Conservation (phyloP, 2,888 invertebrate genomes). For the Bellardia pandia region DNA sequence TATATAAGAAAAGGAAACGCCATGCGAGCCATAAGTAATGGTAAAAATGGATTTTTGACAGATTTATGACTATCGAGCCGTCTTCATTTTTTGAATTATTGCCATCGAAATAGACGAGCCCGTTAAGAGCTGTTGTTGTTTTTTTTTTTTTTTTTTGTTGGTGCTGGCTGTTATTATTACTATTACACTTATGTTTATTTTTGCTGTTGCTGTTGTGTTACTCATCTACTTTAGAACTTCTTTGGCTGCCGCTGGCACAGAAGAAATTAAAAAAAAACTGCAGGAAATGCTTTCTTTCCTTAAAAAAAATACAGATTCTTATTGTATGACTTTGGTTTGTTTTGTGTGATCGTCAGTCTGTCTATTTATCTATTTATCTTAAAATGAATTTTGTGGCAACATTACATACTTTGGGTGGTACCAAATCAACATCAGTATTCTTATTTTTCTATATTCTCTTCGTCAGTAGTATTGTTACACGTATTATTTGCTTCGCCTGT, state of each 20-base stretch:
- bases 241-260: slow-evolving; percentile 61
- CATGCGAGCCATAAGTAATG: slow-evolving; percentile 77
- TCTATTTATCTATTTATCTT: background rate
- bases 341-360: slow-evolving; percentile 1
- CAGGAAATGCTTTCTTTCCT: slow-evolving; percentile 72
- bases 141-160: slow-evolving; percentile 45
- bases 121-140: slow-evolving; percentile 68
- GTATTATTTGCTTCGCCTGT: background rate
- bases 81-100: slow-evolving; percentile 84
- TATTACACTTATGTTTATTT: slow-evolving; percentile 41
- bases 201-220: slow-evolving; percentile 13
- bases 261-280: slow-evolving; percentile 35
- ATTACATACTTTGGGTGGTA: slow-evolving; percentile 60
- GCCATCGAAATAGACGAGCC: slow-evolving; percentile 83
- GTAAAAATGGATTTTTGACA: slow-evolving; percentile 84
- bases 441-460: slow-evolving; percentile 12
- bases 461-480: slow-evolving; percentile 22
- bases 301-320: background rate
- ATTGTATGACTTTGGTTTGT: background rate
- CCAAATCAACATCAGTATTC: slow-evolving; percentile 28
- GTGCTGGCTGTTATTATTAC: slow-evolving; percentile 34
- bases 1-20: slow-evolving; percentile 64
- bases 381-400: slow-evolving; percentile 41
- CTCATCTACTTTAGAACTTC: slow-evolving; percentile 53
- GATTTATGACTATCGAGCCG: slow-evolving; percentile 84